Evolutionary conservation across 1,140 invertebrate genomes (phyloP), one percentile per base, ranked within the genome.

Genomic region (Drosophila mojavensis): DNA sequence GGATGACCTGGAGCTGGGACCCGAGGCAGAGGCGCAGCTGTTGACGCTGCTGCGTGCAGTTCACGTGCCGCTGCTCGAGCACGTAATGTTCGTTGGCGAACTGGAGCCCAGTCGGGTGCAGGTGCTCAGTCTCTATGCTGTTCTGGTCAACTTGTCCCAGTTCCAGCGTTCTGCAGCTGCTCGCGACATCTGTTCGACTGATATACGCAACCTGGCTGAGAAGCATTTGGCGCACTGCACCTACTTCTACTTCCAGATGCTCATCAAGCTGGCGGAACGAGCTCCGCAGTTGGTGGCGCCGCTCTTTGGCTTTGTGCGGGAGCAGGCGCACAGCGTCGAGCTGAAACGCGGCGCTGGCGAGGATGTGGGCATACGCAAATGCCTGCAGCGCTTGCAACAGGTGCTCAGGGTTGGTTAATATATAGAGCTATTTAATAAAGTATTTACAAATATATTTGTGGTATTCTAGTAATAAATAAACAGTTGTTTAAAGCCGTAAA

Each of bases 161-260:
- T 92, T 74, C 43, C 55, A 77, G 39, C 65, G 70, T 0, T 76
- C 71, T 0, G 4, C 10, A 26, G 13, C 43, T 1, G 67, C 78
- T 0, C 64, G 56, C 4, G 63, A 76, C 1, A 2, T 76, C 6
- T 78, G 90, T 5, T 50, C 74, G 2, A 43, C 58, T 15, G 75
- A 83, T 17, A 53, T 92, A n/a, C 77, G 81, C 1, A 6, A 58
- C 0, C 66, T 92, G 58, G 81, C 91, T 10, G 78, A 90, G 24
- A 91, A 91, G 17, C 86, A 92, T 74, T 60, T 92, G 55, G 88
- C 92, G 3, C 91, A 91, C 61, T 90, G 91, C 72, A 91, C 92
- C 11, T 92, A 89, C 47, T 92, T 91, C 13, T 92, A 78, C 60
- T 92, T 92, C 24, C 88, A 92, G 45, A 77, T 92, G 66, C 65